phyloP scores from a whole-genome alignment of 2,113 vertebrate genomes.

The Gulo gulo region DNA sequence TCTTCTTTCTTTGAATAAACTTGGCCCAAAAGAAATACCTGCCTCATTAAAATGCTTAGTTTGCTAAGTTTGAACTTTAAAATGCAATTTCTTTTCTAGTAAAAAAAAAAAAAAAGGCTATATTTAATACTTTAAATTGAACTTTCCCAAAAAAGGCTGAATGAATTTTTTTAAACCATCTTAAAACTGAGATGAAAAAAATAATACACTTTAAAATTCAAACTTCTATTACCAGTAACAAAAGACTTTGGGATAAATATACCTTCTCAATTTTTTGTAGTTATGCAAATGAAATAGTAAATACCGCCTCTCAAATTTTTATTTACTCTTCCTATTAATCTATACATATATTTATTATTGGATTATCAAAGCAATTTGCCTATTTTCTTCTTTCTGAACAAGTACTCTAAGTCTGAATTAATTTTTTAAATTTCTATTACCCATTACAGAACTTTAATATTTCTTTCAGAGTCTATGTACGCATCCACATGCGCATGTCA shows the following conservation, averaged over 20 bases:
- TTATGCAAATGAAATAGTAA: neutral
- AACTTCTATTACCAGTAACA: neutral
- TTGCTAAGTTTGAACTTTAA: conserved; percentile 57
- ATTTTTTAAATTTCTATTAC: neutral
- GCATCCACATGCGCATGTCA: neutral
- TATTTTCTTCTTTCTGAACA: neutral
- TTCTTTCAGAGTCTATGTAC: neutral
- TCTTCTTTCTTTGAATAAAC: conserved; percentile 15
- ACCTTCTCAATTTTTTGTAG: neutral
- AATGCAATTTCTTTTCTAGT: conserved; percentile 21
- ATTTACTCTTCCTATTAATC: neutral
- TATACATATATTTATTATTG: neutral
- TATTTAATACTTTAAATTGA: conserved; percentile 31
- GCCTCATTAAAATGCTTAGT: conserved; percentile 46
- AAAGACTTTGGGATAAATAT: neutral
- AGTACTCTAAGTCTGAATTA: neutral
- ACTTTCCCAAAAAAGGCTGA: conserved; percentile 10
- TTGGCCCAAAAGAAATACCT: conserved; percentile 11
- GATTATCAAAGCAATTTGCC: neutral
- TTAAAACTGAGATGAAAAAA: conserved; percentile 18
- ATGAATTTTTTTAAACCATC: neutral
- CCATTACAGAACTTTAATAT: neutral
- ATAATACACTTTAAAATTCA: conserved; percentile 35
- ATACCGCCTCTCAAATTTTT: neutral
- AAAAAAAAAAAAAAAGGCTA: neutral